phyloP scores from a whole-genome alignment of 2,797 vertebrate genomes.

The Poeciliopsis paucimaculata region DNA sequence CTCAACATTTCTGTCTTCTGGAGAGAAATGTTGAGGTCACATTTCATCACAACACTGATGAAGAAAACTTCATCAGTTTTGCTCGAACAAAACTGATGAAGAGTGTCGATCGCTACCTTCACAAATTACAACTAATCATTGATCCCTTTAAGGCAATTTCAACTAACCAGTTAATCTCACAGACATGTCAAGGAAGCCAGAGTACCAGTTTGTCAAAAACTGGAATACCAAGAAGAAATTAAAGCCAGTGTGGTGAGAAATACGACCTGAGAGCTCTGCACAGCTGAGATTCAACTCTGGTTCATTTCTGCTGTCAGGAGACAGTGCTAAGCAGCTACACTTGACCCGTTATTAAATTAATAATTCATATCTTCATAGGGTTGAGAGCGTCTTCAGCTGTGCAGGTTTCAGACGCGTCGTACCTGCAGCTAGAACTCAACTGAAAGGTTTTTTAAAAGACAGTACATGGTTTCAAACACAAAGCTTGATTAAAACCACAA shows the following conservation, averaged over 20 bases:
- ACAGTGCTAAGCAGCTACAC: too few species aligned
- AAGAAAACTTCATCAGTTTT: too few species aligned
- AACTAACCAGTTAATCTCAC: neutral
- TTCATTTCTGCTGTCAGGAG: neutral
- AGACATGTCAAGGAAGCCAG: neutral
- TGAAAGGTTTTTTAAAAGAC: constrained; percentile 6
- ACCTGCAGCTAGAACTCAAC: neutral
- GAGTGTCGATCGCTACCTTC: too few species aligned
- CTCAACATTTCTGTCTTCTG: too few species aligned
- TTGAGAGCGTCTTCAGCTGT: constrained; percentile 1
- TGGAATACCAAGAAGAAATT: neutral
- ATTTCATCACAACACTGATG: too few species aligned
- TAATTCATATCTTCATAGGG: constrained; percentile 4
- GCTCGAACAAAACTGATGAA: too few species aligned
- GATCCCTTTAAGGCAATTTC: neutral
- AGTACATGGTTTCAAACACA: constrained; percentile 12
- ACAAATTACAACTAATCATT: too few species aligned
- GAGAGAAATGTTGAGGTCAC: too few species aligned
- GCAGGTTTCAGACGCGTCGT: constrained; percentile 7
- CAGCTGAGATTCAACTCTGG: neutral
- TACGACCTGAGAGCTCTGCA: neutral
- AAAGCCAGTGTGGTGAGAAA: neutral
- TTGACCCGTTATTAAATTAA: constrained; percentile 11
- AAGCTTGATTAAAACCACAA: constrained; percentile 21
- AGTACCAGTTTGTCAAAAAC: neutral